Evolutionary conservation across 1,140 invertebrate genomes (phyloP), one percentile per base, ranked within the genome.

Genomic region (Acromyrmex heyeri): DNA sequence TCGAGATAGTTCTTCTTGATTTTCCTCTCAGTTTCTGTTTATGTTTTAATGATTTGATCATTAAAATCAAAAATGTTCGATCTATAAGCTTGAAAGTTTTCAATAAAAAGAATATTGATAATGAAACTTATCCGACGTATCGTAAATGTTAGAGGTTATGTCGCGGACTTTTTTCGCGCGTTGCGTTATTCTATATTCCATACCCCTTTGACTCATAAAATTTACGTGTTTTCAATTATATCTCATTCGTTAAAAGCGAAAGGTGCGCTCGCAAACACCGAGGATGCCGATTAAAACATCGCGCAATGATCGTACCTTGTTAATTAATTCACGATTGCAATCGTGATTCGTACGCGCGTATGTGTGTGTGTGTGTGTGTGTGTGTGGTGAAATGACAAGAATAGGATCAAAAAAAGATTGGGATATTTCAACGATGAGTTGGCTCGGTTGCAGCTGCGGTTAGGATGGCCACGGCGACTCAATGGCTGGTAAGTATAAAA

Each of bases 401-500:
- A 21, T 65, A 10, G 10, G n/a, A 44, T n/a, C 34, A 44, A 24
- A 67, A 65, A 69, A 24, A 67, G 0, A 48, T 24, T 21, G 38
- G 12, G 3, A n/a, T 16, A 21, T 67, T 44, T 69, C n/a, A 38
- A 69, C 38, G 65, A 69, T 12, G 21, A 48, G 16, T 18, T 57
- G 55, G n/a, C n/a, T 16, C 3, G 38, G n/a, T 16, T 6, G 65
- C 65, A 67, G 38, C 34, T 69, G n/a, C 65, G 5, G 21, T 44
- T 21, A 3, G 65, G 14, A 67, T 14, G n/a, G n/a, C 65, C 21
- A 69, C 38, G 21, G 38, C 64, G 34, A n/a, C n/a, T 34, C 34
- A 21, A 67, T 67, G 64, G 64, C 64, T 21, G 64, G 64, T 67
- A 44, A 67, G 34, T 44, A 21, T 6, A 8, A 7, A 65, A 65